These are phyloP conservation scores for Charaxes varanes DNA, from an alignment of 1,140 invertebrate genomes.

Conservation along the genomic window DNA sequence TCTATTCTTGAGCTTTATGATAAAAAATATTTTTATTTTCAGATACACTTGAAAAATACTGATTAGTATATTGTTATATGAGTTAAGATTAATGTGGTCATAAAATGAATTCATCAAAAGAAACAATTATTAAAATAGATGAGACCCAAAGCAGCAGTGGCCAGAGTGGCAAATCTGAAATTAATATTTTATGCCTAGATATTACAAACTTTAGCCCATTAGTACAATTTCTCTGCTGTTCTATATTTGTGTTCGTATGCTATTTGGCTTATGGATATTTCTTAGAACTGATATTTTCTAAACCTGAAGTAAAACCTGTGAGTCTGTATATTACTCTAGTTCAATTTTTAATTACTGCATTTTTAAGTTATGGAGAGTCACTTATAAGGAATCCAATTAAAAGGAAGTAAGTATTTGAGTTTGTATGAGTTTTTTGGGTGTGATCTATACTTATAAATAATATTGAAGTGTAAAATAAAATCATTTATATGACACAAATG, in stretches of 20 bases:
- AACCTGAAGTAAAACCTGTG: slow-evolving; percentile 90
- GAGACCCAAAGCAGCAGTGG: slow-evolving; percentile 21
- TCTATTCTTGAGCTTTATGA: no score
- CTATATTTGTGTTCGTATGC: slow-evolving; percentile 87
- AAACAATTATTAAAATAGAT: slow-evolving; percentile 50
- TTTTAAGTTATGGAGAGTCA: slow-evolving; percentile 87
- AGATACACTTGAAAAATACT: no score
- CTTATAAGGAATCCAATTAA: slow-evolving; percentile 77
- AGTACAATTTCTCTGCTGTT: slow-evolving; percentile 86
- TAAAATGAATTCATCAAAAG: slow-evolving; percentile 45
- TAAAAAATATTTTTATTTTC: no score
- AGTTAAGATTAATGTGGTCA: no score
- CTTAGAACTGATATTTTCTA: slow-evolving; percentile 93
- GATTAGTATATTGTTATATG: no score
- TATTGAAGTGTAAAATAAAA: no score
- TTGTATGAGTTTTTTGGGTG: no score
- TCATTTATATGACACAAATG: no score
- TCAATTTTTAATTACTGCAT: slow-evolving; percentile 91
- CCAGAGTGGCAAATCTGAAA: slow-evolving; percentile 38
- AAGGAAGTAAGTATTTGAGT: slow-evolving; percentile 77
- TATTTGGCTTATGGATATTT: slow-evolving; percentile 94
- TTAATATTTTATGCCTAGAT: slow-evolving; percentile 84
- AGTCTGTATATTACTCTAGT: slow-evolving; percentile 95
- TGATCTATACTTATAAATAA: no score
- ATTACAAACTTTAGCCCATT: slow-evolving; percentile 78